Conservation (phyloP, 64 coral and sea anemone species). For the Acropora tenuis region DNA sequence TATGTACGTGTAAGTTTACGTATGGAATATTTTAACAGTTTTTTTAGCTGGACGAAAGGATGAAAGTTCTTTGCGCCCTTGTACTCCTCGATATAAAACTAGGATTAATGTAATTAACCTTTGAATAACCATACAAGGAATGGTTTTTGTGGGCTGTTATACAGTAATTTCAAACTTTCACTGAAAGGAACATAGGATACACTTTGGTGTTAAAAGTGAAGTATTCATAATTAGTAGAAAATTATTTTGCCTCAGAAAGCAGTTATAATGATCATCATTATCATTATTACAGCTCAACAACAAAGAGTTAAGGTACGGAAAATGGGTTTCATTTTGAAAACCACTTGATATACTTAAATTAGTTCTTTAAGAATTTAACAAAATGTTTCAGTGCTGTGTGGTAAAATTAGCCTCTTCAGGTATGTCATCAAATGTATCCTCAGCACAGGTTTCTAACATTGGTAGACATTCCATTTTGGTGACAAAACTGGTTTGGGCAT, state of each 20-base stretch:
- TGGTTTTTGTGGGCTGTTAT: neutral
- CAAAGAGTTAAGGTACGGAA: neutral
- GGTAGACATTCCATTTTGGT: neutral
- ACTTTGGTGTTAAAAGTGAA: neutral
- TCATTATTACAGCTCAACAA: neutral
- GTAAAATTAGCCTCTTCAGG: neutral
- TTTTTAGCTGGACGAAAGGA: neutral
- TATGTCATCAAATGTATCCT: neutral
- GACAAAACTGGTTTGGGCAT: neutral
- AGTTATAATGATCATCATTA: conserved; percentile 1
- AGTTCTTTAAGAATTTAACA: neutral
- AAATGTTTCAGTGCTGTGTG: neutral
- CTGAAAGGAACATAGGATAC: neutral
- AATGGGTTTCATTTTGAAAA: neutral
- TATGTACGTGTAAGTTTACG: neutral
- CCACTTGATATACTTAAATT: neutral
- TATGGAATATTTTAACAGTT: neutral
- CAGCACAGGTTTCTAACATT: neutral
- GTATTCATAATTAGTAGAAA: neutral
- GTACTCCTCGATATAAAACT: neutral
- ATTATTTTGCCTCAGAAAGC: neutral
- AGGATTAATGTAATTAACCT: neutral
- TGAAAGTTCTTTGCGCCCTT: neutral
- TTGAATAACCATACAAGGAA: neutral
- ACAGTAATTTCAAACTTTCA: neutral